Evolutionary conservation across 1,140 invertebrate genomes (phyloP).

Genomic region (Drosophila parabipectinata): DNA sequence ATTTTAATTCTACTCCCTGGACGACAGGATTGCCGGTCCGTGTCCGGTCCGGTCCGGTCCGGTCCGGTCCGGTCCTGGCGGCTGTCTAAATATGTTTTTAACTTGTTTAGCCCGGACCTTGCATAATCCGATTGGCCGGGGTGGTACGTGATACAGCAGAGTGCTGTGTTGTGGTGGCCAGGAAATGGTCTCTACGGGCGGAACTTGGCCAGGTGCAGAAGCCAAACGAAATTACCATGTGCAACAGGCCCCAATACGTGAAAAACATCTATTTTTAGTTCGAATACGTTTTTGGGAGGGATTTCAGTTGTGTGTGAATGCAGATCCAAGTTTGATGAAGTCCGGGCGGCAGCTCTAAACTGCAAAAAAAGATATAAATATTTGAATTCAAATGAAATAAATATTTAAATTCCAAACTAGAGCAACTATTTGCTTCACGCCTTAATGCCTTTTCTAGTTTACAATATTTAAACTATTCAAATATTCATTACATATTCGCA

Average conservation of each 20-base stretch:
- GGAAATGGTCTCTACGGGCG: slow-evolving; percentile 40
- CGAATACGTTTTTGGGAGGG: slow-evolving; percentile 3
- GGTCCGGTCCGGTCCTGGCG: background rate
- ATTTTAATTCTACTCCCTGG: slow-evolving; percentile 12
- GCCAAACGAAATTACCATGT: slow-evolving; percentile 52
- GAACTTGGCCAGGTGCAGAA: slow-evolving; percentile 43
- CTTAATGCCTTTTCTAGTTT: background rate
- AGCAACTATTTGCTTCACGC: background rate
- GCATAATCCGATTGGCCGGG: slow-evolving; percentile 58
- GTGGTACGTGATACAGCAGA: slow-evolving; percentile 18
- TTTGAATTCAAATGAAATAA: too few relatives aligned
- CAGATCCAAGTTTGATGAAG: too few relatives aligned
- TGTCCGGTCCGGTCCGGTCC: background rate
- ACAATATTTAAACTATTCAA: background rate
- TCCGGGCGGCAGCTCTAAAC: background rate
- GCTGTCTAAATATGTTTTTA: slow-evolving; percentile 68
- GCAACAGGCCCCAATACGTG: slow-evolving; percentile 22
- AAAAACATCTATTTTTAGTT: slow-evolving; percentile 5
- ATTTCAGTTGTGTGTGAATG: too few relatives aligned
- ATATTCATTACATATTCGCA: background rate
- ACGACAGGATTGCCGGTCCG: slow-evolving; percentile 25
- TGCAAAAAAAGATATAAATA: background rate
- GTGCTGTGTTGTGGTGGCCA: slow-evolving; percentile 5
- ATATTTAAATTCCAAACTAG: background rate
- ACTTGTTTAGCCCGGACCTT: slow-evolving; percentile 60